Evolutionary conservation across 2,888 invertebrate species (phyloP).

Genomic region (Lasioglossum malachurum): DNA sequence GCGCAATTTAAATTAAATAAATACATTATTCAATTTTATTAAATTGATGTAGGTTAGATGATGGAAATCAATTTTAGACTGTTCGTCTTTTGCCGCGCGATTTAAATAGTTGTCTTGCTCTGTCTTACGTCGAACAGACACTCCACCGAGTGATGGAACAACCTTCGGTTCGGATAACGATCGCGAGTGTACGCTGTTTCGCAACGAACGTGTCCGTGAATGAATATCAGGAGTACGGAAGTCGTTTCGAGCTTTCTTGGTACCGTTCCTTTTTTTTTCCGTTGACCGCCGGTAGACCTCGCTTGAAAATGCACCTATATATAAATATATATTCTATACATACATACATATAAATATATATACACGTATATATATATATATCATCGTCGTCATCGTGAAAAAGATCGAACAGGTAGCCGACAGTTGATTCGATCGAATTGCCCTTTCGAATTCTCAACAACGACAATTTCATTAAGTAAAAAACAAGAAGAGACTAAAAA

Average conservation of each 20-base stretch:
- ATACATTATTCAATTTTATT: neutral
- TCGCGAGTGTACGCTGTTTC: neutral
- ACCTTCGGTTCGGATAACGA: neutral
- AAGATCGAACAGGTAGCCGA: slow-evolving; percentile 29
- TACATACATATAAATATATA: neutral
- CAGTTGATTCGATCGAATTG: slow-evolving; percentile 24
- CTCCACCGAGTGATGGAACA: neutral
- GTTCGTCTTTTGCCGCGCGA: neutral
- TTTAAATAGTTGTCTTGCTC: neutral
- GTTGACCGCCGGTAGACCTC: slow-evolving; percentile 46
- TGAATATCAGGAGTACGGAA: slow-evolving; percentile 14
- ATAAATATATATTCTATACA: slow-evolving; percentile 34
- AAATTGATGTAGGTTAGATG: neutral
- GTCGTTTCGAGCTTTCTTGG: slow-evolving; percentile 18
- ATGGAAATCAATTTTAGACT: neutral
- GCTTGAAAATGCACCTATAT: slow-evolving; percentile 72
- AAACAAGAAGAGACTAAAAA: neutral
- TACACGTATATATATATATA: neutral
- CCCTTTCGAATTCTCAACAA: slow-evolving; percentile 59
- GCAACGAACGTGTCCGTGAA: neutral
- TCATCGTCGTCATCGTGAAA: slow-evolving; percentile 29
- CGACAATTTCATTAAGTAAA: slow-evolving; percentile 31
- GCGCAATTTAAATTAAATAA: neutral
- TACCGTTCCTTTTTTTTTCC: slow-evolving; percentile 7
- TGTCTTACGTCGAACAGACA: slow-evolving; percentile 9